Evolutionary conservation across 2,888 invertebrate species (phyloP), one percentile per base, ranked within the genome.

Genomic region (Liopterus haemorrhoidalis): DNA sequence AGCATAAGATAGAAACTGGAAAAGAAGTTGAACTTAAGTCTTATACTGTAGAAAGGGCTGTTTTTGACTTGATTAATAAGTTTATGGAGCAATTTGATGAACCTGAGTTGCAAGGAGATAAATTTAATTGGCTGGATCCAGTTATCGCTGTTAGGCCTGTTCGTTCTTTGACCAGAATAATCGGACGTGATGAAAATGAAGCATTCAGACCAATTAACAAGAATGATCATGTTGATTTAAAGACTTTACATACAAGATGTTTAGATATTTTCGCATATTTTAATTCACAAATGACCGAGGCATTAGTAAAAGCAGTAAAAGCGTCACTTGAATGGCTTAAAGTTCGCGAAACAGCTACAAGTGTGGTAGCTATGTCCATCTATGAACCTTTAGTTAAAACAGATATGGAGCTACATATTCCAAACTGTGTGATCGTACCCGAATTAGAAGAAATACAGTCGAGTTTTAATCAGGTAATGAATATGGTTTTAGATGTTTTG

Each of bases 181-280:
- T 59, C 41, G 63, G 72, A 49, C 66, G 73, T 5, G 75, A 73
- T 53, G 76, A 79, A 57, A 72, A 75, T 37, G 43, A 49, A 78
- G 81, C 78, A 19, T 82, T 83, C 54, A 68, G 72, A 55, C 78
- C 79, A 57, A 74, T 83, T 36, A 81, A 82, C 51, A 74, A 73
- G 56, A 73, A 77, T 5, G 70, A 73, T 18, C 66, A 66, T 24
- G 73, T 76, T 54, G 82, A 83, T 48, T 59, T 82, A 18, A 57
- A 61, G 39, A 73, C 73, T 25, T 69, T 81, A 3, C 77, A 81
- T 32, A 80, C 77, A 38, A 85, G 88, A 60, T 85, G 85, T 57
- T 82, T 86, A 62, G 88, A 90, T 60, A 69, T 90, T 36, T 89
- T 86, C 62, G 80, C 82, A 1, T 82, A 81, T 62, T 89, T 87